These are phyloP conservation scores for Synergus laeviventris DNA, from an alignment of 2,888 invertebrate species.

Conservation along the genomic window DNA sequence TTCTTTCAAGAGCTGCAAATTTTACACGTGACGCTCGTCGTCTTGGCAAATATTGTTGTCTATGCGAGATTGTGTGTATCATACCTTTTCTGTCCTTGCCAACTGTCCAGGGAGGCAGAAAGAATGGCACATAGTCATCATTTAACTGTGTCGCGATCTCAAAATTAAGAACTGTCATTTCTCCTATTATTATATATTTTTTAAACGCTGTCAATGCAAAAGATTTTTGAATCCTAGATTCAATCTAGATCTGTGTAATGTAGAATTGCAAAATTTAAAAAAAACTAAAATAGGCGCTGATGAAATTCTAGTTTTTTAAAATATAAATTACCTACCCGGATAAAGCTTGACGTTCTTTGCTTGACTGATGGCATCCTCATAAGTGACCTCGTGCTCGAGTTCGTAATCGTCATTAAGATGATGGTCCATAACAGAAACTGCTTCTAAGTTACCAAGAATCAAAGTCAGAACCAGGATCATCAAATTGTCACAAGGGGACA, in stretches of 20 bases:
- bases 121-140: constrained; percentile 18
- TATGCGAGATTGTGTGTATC: constrained; percentile 42
- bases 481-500: constrained; percentile 61
- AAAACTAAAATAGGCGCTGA: too few relatives aligned
- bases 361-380: constrained; percentile 79
- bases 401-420: constrained; percentile 79
- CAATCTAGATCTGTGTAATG: too few relatives aligned
- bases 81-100: constrained; percentile 59
- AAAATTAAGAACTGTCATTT: not conserved
- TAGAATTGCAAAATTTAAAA: too few relatives aligned
- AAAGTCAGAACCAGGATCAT: constrained; percentile 60
- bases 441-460: constrained; percentile 59
- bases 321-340: constrained; percentile 67
- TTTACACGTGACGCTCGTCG: not conserved
- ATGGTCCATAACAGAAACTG: constrained; percentile 69
- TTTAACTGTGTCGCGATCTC: not conserved
- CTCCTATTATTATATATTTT: not conserved
- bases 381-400: constrained; percentile 81
- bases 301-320: not conserved
- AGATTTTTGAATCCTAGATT: too few relatives aligned
- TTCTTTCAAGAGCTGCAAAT: constrained; percentile 33
- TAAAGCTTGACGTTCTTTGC: constrained; percentile 77
- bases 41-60: constrained; percentile 20
- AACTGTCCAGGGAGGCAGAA: constrained; percentile 51
- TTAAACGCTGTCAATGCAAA: not conserved